These are phyloP conservation scores for Hedya salicella DNA, from an alignment of 2,888 invertebrate species.

Conservation along the genomic window DNA sequence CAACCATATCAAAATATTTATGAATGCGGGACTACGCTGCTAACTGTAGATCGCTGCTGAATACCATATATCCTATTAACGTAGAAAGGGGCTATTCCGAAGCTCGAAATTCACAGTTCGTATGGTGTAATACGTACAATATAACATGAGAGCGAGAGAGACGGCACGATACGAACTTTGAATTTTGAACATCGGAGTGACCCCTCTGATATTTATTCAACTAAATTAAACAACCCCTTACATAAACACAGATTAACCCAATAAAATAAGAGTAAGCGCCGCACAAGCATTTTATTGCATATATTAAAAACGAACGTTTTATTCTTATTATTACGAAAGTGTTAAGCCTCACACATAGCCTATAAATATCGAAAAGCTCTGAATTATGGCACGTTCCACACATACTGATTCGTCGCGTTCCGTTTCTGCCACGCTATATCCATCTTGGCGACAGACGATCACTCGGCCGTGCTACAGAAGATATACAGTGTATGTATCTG, in stretches of 20 bases:
- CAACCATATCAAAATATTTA: too few species aligned
- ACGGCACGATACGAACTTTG: too few species aligned
- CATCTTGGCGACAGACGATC: conserved; percentile 14
- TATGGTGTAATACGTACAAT: too few species aligned
- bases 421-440: conserved; percentile 47
- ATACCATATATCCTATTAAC: too few species aligned
- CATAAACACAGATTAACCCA: conserved; percentile 1
- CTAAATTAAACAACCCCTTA: background rate
- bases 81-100: too few species aligned
- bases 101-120: too few species aligned
- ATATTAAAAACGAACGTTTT: conserved; percentile 52
- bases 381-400: conserved; percentile 67
- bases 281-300: conserved; percentile 31
- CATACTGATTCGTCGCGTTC: conserved; percentile 59
- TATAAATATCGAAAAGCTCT: conserved; percentile 71
- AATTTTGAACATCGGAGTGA: too few species aligned
- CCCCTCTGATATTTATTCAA: too few species aligned
- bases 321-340: conserved; percentile 64
- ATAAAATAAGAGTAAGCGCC: conserved; percentile 1
- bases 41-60: too few species aligned
- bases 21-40: too few species aligned
- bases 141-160: too few species aligned
- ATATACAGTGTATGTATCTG: too few species aligned
- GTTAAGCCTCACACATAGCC: conserved; percentile 69
- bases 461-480: background rate